Conservation (phyloP, 2,888 invertebrate genomes). For the Conistra vaccinii region DNA sequence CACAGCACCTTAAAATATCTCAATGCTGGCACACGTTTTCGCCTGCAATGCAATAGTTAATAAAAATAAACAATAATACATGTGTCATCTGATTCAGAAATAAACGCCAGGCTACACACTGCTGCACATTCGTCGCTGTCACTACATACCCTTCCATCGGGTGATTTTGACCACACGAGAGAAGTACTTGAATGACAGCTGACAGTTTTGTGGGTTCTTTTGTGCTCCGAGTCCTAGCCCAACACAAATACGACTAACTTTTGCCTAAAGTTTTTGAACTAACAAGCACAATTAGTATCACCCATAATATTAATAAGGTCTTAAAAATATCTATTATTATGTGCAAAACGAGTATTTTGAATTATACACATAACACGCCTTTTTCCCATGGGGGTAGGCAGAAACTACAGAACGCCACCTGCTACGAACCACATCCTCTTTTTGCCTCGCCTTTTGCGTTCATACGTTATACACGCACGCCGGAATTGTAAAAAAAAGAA, state of each 20-base stretch:
- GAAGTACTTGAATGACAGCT: background rate
- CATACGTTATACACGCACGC: too few relatives aligned
- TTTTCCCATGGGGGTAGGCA: too few relatives aligned
- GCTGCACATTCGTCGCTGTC: slow-evolving; percentile 2
- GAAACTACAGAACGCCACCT: too few relatives aligned
- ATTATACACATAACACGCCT: too few relatives aligned
- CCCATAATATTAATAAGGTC: too few relatives aligned
- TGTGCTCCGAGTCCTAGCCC: background rate
- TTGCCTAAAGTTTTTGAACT: too few relatives aligned
- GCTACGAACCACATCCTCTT: too few relatives aligned
- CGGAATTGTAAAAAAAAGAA: too few relatives aligned
- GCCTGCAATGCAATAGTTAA: slow-evolving; percentile 14
- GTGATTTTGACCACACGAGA: slow-evolving; percentile 9
- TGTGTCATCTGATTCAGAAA: slow-evolving; percentile 31
- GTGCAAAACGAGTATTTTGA: too few relatives aligned
- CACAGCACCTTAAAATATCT: slow-evolving; percentile 33
- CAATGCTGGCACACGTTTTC: slow-evolving; percentile 26
- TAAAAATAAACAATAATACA: slow-evolving; percentile 37
- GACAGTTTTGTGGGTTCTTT: background rate
- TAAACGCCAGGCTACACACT: slow-evolving; percentile 10
- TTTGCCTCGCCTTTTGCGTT: too few relatives aligned
- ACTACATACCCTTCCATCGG: background rate
- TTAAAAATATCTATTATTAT: too few relatives aligned
- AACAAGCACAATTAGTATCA: background rate
- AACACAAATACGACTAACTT: background rate